Percentiles rank a stretch among this genome's conserved stretches.
These are phyloP conservation scores for Tinea pellionella DNA, from an alignment of 2,888 invertebrate genomes.

Conservation along the genomic window DNA sequence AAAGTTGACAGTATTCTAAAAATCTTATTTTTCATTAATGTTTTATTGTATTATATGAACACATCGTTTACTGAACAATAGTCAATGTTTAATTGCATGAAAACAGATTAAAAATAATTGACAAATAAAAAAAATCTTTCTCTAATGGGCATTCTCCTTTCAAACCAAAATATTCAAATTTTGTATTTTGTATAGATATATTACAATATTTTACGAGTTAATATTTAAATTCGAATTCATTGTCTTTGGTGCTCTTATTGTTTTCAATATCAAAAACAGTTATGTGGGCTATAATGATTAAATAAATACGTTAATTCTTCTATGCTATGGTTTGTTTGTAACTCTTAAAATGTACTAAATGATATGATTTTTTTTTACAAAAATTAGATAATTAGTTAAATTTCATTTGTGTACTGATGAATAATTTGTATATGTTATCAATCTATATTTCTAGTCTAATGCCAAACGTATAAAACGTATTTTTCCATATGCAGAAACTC, in stretches of 20 bases:
- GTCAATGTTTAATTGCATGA: too few relatives aligned
- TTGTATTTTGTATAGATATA: not conserved
- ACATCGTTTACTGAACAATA: too few relatives aligned
- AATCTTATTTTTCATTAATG: too few relatives aligned
- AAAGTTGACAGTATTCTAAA: too few relatives aligned
- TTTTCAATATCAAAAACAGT: too few relatives aligned
- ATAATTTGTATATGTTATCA: conserved; percentile 13
- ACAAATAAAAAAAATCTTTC: too few relatives aligned
- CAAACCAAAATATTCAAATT: not conserved
- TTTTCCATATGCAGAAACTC: not conserved
- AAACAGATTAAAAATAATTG: too few relatives aligned
- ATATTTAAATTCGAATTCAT: not conserved
- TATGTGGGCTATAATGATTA: too few relatives aligned
- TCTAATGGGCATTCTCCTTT: too few relatives aligned
- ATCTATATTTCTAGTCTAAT: conserved; percentile 15
- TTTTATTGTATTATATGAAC: too few relatives aligned
- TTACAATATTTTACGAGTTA: not conserved
- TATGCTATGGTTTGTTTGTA: too few relatives aligned
- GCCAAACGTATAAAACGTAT: conserved; percentile 10
- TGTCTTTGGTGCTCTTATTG: not conserved
- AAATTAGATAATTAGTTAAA: not conserved
- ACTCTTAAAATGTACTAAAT: not conserved
- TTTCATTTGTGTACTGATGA: not conserved
- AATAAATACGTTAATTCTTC: too few relatives aligned
- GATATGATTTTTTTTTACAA: not conserved